phyloP scores from a whole-genome alignment of 2,113 vertebrate species.

The Pelusios castaneus region DNA sequence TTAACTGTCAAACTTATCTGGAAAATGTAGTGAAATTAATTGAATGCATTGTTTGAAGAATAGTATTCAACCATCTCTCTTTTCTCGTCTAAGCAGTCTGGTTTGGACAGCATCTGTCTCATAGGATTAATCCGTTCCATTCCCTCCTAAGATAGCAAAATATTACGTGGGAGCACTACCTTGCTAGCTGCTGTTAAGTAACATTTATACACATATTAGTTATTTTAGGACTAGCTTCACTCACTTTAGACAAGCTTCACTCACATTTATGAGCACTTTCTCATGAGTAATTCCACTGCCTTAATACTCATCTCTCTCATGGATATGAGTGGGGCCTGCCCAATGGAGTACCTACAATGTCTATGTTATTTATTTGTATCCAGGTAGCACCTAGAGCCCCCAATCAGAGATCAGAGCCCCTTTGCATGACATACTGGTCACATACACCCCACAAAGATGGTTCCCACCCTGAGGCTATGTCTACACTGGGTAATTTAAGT shows the following conservation, averaged over 20 bases:
- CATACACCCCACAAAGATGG: neutral
- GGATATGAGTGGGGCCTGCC: neutral
- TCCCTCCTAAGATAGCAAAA: neutral
- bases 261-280: accelerated
- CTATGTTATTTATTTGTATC: neutral
- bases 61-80: neutral
- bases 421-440: neutral
- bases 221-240: neutral
- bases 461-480: neutral
- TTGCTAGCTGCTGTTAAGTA: too few relatives aligned
- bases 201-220: accelerated
- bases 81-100: neutral
- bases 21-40: neutral
- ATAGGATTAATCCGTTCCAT: neutral
- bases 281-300: too few relatives aligned
- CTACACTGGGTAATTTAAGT: too few relatives aligned
- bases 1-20: neutral
- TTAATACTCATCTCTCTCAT: neutral
- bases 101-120: neutral
- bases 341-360: neutral
- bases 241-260: neutral
- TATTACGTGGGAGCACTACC: too few relatives aligned
- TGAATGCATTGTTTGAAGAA: neutral
- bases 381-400: neutral
- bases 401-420: neutral